phyloP scores from a whole-genome alignment of 2,113 vertebrate genomes.

The Ochotona curzoniae region DNA sequence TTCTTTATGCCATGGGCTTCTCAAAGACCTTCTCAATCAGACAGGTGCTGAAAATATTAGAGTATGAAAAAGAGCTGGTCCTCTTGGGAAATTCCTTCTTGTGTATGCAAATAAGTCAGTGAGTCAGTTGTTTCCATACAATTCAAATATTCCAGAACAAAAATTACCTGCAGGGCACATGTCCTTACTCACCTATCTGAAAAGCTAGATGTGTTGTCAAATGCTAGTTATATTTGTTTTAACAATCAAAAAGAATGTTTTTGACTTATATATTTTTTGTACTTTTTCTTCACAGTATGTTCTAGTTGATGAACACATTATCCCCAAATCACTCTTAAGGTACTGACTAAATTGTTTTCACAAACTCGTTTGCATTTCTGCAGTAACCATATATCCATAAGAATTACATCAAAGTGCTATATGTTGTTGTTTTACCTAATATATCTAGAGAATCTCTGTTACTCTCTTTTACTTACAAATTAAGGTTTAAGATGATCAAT shows the following conservation, averaged over 20 bases:
- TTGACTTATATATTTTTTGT: not conserved
- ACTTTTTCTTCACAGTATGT: not conserved
- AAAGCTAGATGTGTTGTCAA: not conserved
- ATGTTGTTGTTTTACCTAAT: not conserved
- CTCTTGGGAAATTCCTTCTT: constrained; percentile 2
- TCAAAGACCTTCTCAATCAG: not conserved
- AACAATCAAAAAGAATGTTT: not conserved
- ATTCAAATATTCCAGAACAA: not conserved
- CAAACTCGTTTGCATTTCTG: not conserved
- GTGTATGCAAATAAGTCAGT: not conserved
- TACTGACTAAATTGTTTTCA: constrained; percentile 29
- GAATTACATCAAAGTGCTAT: not conserved
- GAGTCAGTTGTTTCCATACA: not conserved
- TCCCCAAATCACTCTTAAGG: not conserved
- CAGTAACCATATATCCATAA: not conserved
- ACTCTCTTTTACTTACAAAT: not conserved
- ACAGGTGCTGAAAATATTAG: not conserved
- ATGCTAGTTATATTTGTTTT: constrained; percentile 1
- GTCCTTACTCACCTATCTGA: not conserved
- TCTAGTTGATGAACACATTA: not conserved
- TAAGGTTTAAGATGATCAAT: not conserved
- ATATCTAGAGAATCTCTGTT: not conserved
- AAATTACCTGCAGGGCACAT: not conserved
- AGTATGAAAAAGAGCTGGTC: not conserved
- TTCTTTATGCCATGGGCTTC: not conserved